phyloP scores from a whole-genome alignment of 2,888 invertebrate species.

The Hydrotaea diabolus region DNA sequence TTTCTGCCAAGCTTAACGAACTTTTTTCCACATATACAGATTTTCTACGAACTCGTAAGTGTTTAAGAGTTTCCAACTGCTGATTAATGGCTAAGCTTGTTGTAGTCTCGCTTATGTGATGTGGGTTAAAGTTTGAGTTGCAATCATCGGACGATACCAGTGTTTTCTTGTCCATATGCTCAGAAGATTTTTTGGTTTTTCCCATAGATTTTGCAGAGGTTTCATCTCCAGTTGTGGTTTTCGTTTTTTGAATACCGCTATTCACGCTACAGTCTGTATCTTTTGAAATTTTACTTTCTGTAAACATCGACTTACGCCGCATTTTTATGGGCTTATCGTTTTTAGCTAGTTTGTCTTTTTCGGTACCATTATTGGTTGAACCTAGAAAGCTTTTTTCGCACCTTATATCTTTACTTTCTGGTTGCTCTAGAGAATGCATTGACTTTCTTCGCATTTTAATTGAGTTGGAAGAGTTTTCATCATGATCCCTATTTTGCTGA shows the following conservation, averaged over 20 bases:
- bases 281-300: constrained; percentile 1
- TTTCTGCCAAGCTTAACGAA: neutral
- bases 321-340: neutral
- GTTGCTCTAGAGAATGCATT: no score
- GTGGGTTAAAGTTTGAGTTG: neutral
- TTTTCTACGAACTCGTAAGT: constrained; percentile 1
- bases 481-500: neutral
- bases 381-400: no score
- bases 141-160: neutral
- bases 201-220: constrained; percentile 8
- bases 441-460: neutral
- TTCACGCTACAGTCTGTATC: neutral
- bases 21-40: neutral
- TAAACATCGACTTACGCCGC: constrained; percentile 21
- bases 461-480: neutral
- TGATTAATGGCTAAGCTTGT: neutral
- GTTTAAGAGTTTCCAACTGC: neutral
- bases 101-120: neutral
- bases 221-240: neutral
- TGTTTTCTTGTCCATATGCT: constrained; percentile 17
- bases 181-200: constrained; percentile 22
- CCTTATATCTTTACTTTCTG: no score
- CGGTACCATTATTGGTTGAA: no score
- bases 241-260: neutral
- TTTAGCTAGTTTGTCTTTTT: neutral